These are phyloP conservation scores for Ptychadena robeensis DNA, from an alignment of 2,797 vertebrate genomes.

Conservation along the genomic window DNA sequence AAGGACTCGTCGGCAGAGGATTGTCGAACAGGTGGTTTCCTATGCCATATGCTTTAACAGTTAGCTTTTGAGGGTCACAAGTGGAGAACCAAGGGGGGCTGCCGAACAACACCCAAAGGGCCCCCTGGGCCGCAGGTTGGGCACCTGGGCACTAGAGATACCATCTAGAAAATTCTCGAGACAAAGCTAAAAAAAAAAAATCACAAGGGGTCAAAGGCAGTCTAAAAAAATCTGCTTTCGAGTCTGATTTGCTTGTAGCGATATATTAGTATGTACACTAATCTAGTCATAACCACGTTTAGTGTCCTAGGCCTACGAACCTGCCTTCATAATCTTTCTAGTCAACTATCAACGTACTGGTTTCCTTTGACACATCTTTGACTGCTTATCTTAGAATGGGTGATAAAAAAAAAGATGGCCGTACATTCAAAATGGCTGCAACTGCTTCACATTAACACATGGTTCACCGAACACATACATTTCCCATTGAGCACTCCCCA, in stretches of 20 bases:
- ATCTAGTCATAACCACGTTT: background rate
- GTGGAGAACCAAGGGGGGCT: too few relatives aligned
- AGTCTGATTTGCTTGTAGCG: background rate
- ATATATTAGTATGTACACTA: background rate
- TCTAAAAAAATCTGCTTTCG: background rate
- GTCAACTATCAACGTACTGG: background rate
- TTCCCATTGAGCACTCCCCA: background rate
- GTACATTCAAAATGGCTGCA: constrained; percentile 12
- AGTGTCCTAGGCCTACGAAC: background rate
- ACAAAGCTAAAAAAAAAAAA: background rate
- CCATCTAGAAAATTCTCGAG: background rate
- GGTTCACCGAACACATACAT: background rate
- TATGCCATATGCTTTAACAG: too few relatives aligned
- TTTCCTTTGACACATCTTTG: background rate
- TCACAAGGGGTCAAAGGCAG: background rate
- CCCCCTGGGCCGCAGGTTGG: too few relatives aligned
- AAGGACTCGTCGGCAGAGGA: too few relatives aligned
- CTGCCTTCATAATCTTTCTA: background rate
- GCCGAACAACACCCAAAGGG: too few relatives aligned
- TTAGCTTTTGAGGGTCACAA: too few relatives aligned
- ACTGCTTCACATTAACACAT: background rate
- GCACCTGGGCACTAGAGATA: constrained; percentile 3
- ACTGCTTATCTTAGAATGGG: constrained; percentile 11
- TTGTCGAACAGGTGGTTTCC: too few relatives aligned
- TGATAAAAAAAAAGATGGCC: background rate